Percentiles rank a stretch among this genome's conserved stretches.
Conservation (phyloP, 2,797 vertebrate species). For the Amazonetta brasiliensis region DNA sequence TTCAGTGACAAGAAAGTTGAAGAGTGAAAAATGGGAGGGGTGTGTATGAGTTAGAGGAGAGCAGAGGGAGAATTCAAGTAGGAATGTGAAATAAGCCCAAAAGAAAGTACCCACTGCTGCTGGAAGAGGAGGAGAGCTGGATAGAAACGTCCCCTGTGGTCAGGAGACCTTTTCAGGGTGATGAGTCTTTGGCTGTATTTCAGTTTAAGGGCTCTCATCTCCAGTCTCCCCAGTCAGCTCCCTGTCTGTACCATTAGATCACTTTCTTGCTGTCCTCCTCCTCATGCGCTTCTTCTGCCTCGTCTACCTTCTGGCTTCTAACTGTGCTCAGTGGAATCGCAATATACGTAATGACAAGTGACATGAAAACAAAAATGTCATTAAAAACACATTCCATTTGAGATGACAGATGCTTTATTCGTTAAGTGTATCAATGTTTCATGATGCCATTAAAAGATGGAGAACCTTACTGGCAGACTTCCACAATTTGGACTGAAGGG, state of each 20-base stretch:
- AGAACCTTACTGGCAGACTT: not conserved
- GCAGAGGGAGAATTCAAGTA: not conserved
- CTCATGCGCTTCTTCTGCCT: fast-evolving
- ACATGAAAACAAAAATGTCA: not conserved
- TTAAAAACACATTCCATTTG: not conserved
- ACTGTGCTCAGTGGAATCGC: not conserved
- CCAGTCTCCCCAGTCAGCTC: not conserved
- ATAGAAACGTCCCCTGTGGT: too few species aligned
- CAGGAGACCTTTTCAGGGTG: not conserved
- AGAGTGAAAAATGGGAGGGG: fast-evolving
- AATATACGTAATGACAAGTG: fast-evolving
- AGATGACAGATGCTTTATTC: not conserved
- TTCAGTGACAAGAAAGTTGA: not conserved
- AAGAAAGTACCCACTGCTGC: fast-evolving
- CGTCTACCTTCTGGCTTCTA: not conserved
- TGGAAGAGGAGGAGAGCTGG: not conserved
- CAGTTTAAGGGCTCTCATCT: not conserved
- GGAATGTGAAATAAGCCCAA: not conserved
- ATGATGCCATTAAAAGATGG: not conserved
- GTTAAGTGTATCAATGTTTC: not conserved
- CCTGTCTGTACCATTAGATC: fast-evolving
- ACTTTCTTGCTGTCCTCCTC: fast-evolving
- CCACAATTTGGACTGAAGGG: fast-evolving
- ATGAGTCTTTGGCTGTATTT: not conserved
- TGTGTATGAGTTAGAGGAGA: not conserved